Conservation (phyloP, 2,797 vertebrate species). For the Allobates femoralis region DNA sequence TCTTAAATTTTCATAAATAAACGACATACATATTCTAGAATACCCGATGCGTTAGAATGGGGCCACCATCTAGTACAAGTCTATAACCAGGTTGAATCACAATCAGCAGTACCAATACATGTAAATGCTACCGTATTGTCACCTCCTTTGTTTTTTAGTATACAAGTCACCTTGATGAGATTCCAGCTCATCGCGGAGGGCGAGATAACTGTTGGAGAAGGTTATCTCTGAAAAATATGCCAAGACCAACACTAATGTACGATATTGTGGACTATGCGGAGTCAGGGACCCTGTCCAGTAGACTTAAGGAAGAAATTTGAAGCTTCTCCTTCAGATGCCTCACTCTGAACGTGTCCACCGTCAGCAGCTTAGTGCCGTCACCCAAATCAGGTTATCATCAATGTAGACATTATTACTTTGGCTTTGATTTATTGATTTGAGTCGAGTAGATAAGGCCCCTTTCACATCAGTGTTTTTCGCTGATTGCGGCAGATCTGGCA, state of each 20-base stretch:
- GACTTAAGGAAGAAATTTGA: conserved; percentile 69
- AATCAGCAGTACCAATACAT: too few species aligned
- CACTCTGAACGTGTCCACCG: conserved; percentile 65
- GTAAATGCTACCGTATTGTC: too few species aligned
- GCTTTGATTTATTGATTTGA: background rate
- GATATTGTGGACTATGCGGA: conserved; percentile 69
- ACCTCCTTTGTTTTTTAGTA: conserved; percentile 65
- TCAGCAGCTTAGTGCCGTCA: conserved; percentile 65
- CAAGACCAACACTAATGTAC: conserved; percentile 66
- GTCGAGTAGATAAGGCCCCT: background rate
- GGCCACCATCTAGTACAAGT: too few species aligned
- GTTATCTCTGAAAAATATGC: conserved; percentile 71
- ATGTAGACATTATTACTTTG: background rate
- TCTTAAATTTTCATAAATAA: too few species aligned
- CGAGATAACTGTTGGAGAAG: conserved; percentile 75
- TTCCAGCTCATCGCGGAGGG: conserved; percentile 71
- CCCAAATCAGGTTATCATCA: conserved; percentile 68
- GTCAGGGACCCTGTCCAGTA: conserved; percentile 65
- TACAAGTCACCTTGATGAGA: conserved; percentile 73
- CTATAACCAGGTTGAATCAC: too few species aligned
- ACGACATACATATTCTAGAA: too few species aligned
- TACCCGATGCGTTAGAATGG: too few species aligned
- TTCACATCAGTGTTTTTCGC: too few species aligned
- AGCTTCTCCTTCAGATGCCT: conserved; percentile 70
- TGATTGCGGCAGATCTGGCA: too few species aligned